Evolutionary conservation across 1,140 invertebrate species (phyloP), one percentile per base, ranked within the genome.

Genomic region (Brachionus asplanchnoidis): DNA sequence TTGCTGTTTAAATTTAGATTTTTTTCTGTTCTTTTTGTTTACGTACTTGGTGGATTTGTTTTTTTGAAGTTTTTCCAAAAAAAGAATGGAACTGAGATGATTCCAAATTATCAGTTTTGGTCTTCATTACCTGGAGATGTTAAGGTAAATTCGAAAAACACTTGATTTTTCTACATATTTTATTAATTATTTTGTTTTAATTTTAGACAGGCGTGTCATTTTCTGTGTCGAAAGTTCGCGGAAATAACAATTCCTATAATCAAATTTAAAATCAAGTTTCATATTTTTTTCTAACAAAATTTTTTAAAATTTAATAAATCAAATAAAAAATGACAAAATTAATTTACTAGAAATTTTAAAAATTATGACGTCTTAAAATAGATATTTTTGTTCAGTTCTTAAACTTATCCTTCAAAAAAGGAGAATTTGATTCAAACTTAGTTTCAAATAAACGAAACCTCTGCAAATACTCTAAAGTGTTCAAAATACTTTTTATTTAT

Each of bases 21-120:
- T 7, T 60, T 17, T 60, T 17, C 17, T 23, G 8, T 9, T 26
- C 2, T 17, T 9, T 20, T 60, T 17, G 53, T 60, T 20, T 60
- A 60, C 20, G 6, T 60, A 0, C 0, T 20, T 20, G 53, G n/a
- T 23, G 53, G 53, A 60, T 11, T 60, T 20, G 53, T 26, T 60
- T 60, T 20, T 46, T 65, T 65, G 20, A 82, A 82, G 44, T 65
- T 82, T 46, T 53, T 66, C 7, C 36, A 65, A 68, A 60, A 82
- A 60, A 44, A 60, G 23, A 65, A 40, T 44, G 79, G 79, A 20
- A 65, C 9, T 12, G 65, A 82, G n/a, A n/a, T 36, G 12, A 68
- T 82, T 14, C 79, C 79, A 5, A 60, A 82, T 68, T 44, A 23
- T 46, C 14, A 36, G 3, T 65, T 82, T 26, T 66, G 79, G 79